Evolutionary conservation across 1,140 invertebrate species (phyloP).

Genomic region (Ceratosolen solmsi): DNA sequence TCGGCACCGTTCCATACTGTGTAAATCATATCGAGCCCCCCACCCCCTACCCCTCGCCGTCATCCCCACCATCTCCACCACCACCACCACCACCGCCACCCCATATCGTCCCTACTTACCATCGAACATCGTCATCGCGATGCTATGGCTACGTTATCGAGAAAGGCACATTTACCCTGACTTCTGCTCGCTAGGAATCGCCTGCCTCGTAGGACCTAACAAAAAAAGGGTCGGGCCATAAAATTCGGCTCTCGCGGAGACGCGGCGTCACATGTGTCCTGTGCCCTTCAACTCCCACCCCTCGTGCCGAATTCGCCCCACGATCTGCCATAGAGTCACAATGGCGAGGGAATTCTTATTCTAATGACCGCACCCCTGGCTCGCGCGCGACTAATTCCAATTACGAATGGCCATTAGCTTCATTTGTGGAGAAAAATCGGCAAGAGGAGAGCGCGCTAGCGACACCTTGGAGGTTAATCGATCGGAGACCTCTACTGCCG

Average conservation of each 20-base stretch:
- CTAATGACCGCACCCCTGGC: constrained; percentile 57
- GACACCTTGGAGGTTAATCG: constrained; percentile 53
- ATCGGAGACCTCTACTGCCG: constrained; percentile 51
- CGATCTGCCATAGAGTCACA: constrained; percentile 52
- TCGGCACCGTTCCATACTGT: neutral
- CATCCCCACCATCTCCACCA: neutral
- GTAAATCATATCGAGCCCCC: constrained; percentile 31
- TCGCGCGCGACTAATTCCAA: constrained; percentile 65
- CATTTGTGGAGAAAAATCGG: constrained; percentile 65
- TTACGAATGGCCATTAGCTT: constrained; percentile 71
- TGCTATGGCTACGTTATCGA: neutral
- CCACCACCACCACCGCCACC: too few species aligned
- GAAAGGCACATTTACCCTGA: neutral
- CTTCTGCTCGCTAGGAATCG: neutral
- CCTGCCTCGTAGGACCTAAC: constrained; percentile 6
- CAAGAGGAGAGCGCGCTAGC: neutral
- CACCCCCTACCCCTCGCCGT: neutral
- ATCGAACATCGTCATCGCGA: too few species aligned
- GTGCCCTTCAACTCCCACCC: neutral
- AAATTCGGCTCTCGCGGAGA: neutral
- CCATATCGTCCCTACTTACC: neutral
- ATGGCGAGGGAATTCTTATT: constrained; percentile 63
- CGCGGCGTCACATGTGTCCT: constrained; percentile 56
- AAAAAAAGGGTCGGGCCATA: neutral
- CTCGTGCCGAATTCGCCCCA: too few species aligned